These are phyloP conservation scores for Sycobia sp. DNA, from an alignment of 1,140 invertebrate species.

Conservation along the genomic window DNA sequence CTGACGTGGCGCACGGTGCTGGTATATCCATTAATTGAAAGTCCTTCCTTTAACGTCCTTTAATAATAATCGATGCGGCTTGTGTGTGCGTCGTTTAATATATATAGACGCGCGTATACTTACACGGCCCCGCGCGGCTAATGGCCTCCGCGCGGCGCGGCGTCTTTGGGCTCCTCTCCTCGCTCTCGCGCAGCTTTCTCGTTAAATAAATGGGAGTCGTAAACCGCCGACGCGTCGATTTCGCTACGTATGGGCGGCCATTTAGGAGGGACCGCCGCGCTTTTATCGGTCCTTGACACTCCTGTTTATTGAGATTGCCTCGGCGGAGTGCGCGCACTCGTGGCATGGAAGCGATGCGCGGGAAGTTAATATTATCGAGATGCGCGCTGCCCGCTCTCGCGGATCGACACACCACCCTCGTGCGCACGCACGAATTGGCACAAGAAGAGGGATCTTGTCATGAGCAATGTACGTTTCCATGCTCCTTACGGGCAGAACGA, in stretches of 20 bases:
- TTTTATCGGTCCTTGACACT: conserved; percentile 31
- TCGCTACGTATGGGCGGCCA: conserved; percentile 13
- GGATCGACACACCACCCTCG: no score
- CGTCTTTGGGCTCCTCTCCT: no score
- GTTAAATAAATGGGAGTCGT: conserved; percentile 25
- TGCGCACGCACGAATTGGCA: no score
- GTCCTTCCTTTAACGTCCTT: not conserved
- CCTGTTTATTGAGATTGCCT: conserved; percentile 33
- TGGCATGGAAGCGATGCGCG: conserved; percentile 8
- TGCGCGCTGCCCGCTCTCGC: conserved; percentile 9
- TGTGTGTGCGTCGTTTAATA: no score
- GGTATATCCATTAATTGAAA: conserved; percentile 29
- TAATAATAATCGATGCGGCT: not conserved
- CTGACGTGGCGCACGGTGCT: no score
- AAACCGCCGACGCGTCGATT: conserved; percentile 6
- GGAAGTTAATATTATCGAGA: conserved; percentile 21
- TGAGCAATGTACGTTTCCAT: no score
- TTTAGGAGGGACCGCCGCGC: conserved; percentile 3
- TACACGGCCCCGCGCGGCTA: no score
- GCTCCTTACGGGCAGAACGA: no score
- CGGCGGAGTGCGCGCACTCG: not conserved
- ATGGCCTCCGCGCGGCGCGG: no score
- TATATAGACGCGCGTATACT: no score
- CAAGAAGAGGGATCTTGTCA: no score
- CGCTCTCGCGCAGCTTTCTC: conserved; percentile 7